Base-by-base conservation (phyloP, 1,140 invertebrate species). In the Drosophila tropicalis region DNA sequence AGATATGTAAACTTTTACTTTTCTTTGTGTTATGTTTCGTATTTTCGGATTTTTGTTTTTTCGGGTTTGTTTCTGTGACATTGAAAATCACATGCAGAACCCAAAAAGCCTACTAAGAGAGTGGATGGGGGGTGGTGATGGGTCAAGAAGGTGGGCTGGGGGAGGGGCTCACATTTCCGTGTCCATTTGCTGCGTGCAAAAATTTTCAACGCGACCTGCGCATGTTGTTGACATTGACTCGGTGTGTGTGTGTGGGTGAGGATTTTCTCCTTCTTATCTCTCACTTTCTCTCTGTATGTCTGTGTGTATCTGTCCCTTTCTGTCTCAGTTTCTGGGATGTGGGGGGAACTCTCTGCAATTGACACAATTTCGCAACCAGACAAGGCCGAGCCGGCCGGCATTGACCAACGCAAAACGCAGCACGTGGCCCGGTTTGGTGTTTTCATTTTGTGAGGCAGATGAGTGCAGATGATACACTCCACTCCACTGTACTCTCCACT, bases 341-440 rank as follows among this genome's bases (percentile, higher is more conserved):
- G 5, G 17, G 29, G 29, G 29, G 5, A 36, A 39, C 36, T 39
- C 56, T 83, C 73, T 90, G 89, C 87, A 90, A 91, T 90, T 90
- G 87, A 90, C 87, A 90, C 87, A 90, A 90, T 90, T 90, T 89
- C 61, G 36, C 73, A 70, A 76, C 41, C 68, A 77, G 85, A 79
- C 77, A 73, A 79, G 77, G 67, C 67, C 81, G 66, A 51, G 68
- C 72, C 67, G 67, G 61, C 67, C 67, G 67, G 62, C 72, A 70
- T 75, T 69, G 72, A 76, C 70, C 69, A 79, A 78, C 56, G 56
- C 56, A 58, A 58, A 58, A 58, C 56, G 56, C 32, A 79, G 70
- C 73, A 77, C 70, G 79, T 81, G 77, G 73, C 76, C 32, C 39
- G 47, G 60, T 63, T 51, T 60, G 55, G 60, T 72, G 54, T 67